Percentiles rank a stretch among this genome's conserved stretches.
Evolutionary conservation across 2,888 invertebrate genomes (phyloP).

Genomic region (Chydorus sphaericus): DNA sequence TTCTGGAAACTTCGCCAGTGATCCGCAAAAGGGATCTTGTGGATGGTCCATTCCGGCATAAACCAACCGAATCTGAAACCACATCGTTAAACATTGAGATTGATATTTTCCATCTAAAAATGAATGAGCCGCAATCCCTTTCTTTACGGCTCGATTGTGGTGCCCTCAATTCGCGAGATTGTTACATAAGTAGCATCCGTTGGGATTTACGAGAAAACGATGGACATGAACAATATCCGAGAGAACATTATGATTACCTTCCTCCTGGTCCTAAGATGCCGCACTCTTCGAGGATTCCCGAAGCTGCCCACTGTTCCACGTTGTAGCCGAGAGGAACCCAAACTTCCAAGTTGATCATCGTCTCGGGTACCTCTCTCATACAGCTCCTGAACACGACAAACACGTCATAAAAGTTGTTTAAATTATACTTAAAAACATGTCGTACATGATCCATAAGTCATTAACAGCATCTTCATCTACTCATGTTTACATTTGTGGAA

Average conservation of each 20-base stretch:
- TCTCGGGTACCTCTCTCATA: conserved; percentile 28
- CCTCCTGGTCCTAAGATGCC: conserved; percentile 31
- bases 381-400: too few relatives aligned
- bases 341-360: conserved; percentile 49
- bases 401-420: too few relatives aligned
- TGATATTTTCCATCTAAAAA: too few relatives aligned
- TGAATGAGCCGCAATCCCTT: too few relatives aligned
- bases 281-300: conserved; percentile 29
- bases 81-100: not conserved
- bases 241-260: conserved; percentile 25
- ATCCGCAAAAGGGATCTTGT: conserved; percentile 29
- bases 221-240: not conserved
- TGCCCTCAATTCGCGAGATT: not conserved
- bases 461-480: too few relatives aligned
- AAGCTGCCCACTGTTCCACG: conserved; percentile 28
- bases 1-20: conserved; percentile 42
- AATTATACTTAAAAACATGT: too few relatives aligned
- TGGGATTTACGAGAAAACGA: conserved; percentile 10
- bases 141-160: too few relatives aligned
- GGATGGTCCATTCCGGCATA: conserved; percentile 25
- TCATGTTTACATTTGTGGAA: not conserved
- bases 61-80: conserved; percentile 30
- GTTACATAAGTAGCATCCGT: not conserved
- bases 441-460: too few relatives aligned
- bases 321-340: conserved; percentile 46